phyloP scores from a whole-genome alignment of 2,113 vertebrate genomes.

The Upupa epops region DNA sequence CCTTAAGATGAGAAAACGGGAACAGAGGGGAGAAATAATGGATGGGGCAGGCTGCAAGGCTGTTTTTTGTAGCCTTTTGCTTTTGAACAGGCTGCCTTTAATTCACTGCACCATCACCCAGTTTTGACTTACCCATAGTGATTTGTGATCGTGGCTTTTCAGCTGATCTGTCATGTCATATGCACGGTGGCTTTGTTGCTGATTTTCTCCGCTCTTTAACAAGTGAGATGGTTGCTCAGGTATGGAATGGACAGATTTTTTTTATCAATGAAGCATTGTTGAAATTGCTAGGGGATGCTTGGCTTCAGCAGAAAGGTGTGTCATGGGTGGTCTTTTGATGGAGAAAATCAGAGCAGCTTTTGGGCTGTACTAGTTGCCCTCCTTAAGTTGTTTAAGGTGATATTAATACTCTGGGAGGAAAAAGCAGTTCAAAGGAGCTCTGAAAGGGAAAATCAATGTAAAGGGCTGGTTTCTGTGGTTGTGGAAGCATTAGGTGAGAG shows the following conservation, averaged over 20 bases:
- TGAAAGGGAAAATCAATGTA: background rate
- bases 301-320: background rate
- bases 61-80: background rate
- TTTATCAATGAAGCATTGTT: background rate
- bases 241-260: too few species aligned
- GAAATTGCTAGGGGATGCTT: background rate
- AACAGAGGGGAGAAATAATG: background rate
- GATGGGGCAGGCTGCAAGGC: background rate
- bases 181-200: background rate
- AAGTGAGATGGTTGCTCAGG: background rate
- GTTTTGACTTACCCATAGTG: background rate
- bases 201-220: background rate
- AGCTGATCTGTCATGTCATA: background rate
- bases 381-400: background rate
- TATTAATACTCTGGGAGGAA: background rate
- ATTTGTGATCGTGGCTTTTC: background rate
- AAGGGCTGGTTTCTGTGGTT: background rate
- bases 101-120: background rate
- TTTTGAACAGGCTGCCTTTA: background rate
- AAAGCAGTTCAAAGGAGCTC: background rate
- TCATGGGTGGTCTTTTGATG: background rate
- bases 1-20: background rate
- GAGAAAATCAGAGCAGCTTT: background rate
- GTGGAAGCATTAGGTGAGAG: rapidly evolving
- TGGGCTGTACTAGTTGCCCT: background rate